Base-by-base conservation (phyloP, 2,797 vertebrate genomes). In the Trachurus trachurus region DNA sequence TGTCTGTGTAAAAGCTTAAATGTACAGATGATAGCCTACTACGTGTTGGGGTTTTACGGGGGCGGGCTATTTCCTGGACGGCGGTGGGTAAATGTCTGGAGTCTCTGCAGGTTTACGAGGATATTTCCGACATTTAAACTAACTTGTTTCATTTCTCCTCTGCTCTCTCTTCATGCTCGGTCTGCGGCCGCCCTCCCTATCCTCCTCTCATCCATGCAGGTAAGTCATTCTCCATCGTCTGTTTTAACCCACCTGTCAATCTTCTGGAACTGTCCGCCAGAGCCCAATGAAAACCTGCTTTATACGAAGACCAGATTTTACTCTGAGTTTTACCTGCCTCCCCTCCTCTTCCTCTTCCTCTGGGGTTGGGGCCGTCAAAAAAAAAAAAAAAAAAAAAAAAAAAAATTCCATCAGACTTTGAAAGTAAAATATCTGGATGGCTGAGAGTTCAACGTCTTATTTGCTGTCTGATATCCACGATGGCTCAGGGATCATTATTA, bases 131-230 rank as follows among this genome's bases (percentile, higher is more conserved):
- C 16, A 10, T 16, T 19, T 65, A 31, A 62, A 21, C 66, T 69
- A 16, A 86, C 13, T 1, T 56, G 9, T 37, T 26, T 52, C 37
- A 49, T 16, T 47, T 26, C 26, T 26, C 26, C 31, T 34, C 31
- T 34, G 29, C 31, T 75, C 37, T 56, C 7, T 47, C 26, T n/a
- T 34, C 9, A 39, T 37, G n/a, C 9, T n/a, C 49, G 19, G 1
- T 57, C 4, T 10, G 15, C 7, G 26, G 58, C 16, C 6, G 31
- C 3, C 26, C 26, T 26, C 26, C 26, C 26, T 26, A 0, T 50
- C 69, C 54, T 0, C 2, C 69, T 66, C 29, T 74, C 4, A 8
- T 74, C 65, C 31, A 1, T 53, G 56, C 67, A 91, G 87, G 85
- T 90, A 79, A 83, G 87, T 71, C 15, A 0, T 31, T 58, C 57